Percentiles rank a stretch among this genome's conserved stretches.
phyloP scores from a whole-genome alignment of 2,888 invertebrate species.

The Drosophila kokeensis region DNA sequence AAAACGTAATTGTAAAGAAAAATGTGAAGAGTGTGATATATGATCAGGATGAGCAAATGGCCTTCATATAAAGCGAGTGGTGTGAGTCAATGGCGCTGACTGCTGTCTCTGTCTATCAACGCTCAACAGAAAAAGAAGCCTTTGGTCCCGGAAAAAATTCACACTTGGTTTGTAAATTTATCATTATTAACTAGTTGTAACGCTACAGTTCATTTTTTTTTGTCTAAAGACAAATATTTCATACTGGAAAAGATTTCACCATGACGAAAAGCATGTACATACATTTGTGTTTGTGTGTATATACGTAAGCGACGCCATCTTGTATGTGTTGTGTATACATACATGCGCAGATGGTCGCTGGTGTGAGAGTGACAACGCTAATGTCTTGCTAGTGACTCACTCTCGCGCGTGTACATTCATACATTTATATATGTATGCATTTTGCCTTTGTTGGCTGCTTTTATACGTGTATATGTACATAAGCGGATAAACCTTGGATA shows the following conservation, averaged over 20 bases:
- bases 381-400: constrained; percentile 3
- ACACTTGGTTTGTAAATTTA: constrained; percentile 78
- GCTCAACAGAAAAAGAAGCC: constrained; percentile 61
- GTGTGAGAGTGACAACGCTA: constrained; percentile 25
- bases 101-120: constrained; percentile 50
- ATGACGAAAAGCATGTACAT: constrained; percentile 32
- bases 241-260: constrained; percentile 17
- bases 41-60: constrained; percentile 63
- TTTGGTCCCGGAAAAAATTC: constrained; percentile 64
- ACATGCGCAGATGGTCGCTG: constrained; percentile 19
- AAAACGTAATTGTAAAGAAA: constrained; percentile 73
- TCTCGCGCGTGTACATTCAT: not conserved
- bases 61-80: constrained; percentile 57
- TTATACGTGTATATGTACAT: constrained; percentile 36
- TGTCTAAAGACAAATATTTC: constrained; percentile 23
- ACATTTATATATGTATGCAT: not conserved
- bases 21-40: constrained; percentile 74
- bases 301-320: constrained; percentile 57
- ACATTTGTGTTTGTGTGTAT: constrained; percentile 18
- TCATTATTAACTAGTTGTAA: constrained; percentile 49
- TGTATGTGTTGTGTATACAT: constrained; percentile 28
- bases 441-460: constrained; percentile 40
- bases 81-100: constrained; percentile 70
- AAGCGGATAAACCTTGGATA: constrained; percentile 36
- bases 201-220: constrained; percentile 23